Conservation (phyloP, 1,140 invertebrate genomes). For the Andrena cerasifolii region DNA sequence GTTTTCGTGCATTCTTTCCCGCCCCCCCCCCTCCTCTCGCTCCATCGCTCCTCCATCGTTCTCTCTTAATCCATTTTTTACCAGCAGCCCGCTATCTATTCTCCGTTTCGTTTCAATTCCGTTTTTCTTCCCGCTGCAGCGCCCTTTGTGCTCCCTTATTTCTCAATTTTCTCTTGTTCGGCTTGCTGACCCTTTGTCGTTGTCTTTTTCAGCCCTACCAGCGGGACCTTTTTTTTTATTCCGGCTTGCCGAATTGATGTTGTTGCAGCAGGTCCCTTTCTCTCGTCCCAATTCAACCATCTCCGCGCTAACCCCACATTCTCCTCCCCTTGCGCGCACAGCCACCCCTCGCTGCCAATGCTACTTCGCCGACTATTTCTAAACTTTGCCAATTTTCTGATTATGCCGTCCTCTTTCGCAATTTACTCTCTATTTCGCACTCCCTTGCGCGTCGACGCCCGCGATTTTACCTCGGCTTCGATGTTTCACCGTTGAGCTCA, state of each 20-base stretch:
- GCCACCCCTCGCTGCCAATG: background rate
- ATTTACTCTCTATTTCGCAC: background rate
- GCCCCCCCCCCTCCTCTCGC: no score
- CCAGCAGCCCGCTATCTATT: background rate
- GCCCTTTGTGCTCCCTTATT: background rate
- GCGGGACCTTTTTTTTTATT: background rate
- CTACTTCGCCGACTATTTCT: background rate
- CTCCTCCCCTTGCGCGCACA: background rate
- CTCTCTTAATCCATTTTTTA: constrained; percentile 30
- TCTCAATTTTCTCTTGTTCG: constrained; percentile 8
- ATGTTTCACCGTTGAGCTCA: no score
- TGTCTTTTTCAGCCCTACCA: constrained; percentile 3
- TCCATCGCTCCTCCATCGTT: background rate
- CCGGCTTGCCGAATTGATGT: constrained; percentile 1
- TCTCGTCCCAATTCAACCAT: no score
- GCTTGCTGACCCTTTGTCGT: background rate
- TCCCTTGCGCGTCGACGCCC: no score
- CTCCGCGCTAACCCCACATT: background rate
- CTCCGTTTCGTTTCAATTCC: constrained; percentile 14
- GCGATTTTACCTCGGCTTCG: no score
- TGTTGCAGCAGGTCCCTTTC: background rate
- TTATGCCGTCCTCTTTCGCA: background rate
- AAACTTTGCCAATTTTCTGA: constrained; percentile 18
- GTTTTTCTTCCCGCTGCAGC: background rate
- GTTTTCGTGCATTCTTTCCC: background rate